A percentile compares a stretch with the other conserved stretches of the same genome.
These are phyloP conservation scores for Brachionus plicatilis DNA, from an alignment of 1,140 invertebrate genomes.

Conservation along the genomic window DNA sequence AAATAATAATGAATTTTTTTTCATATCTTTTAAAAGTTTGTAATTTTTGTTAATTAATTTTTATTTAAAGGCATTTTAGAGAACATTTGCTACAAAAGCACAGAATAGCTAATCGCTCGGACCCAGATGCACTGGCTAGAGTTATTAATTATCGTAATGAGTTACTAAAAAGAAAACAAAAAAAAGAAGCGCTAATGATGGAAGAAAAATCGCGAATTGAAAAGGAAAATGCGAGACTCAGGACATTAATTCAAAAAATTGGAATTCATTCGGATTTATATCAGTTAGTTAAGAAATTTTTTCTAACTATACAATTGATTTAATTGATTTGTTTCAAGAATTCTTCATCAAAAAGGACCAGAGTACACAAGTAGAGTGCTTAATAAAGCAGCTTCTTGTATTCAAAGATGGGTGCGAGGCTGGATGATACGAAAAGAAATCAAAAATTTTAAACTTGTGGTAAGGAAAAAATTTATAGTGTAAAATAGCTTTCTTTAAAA, in stretches of 20 bases:
- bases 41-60: too few species aligned
- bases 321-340: background rate
- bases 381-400: conserved; percentile 37
- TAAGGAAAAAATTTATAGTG: background rate
- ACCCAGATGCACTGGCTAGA: background rate
- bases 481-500: background rate
- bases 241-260: background rate
- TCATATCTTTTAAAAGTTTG: too few species aligned
- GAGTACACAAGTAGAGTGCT: conserved; percentile 1
- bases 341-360: background rate
- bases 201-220: background rate
- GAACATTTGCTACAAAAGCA: conserved; percentile 1
- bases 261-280: conserved; percentile 31
- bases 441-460: background rate
- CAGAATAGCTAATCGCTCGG: background rate
- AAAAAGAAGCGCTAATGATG: background rate
- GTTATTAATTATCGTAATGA: conserved; percentile 7
- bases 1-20: too few species aligned
- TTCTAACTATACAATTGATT: background rate
- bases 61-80: background rate
- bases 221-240: background rate
- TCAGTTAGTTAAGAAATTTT: conserved; percentile 3
- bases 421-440: conserved; percentile 37
- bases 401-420: conserved; percentile 30
- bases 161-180: background rate